phyloP scores from a whole-genome alignment of 2,888 invertebrate species.

The Anodontia alba region DNA sequence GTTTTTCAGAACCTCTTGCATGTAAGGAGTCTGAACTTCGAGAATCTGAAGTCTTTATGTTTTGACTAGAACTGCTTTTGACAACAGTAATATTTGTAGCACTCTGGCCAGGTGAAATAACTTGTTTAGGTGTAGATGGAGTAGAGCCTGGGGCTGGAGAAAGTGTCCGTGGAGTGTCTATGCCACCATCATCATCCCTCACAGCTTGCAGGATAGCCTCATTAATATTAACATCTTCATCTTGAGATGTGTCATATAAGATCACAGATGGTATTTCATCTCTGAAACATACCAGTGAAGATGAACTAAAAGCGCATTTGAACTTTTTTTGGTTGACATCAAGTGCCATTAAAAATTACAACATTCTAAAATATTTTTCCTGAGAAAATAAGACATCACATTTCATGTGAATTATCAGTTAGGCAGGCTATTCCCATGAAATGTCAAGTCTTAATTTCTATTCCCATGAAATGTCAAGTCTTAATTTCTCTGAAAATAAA shows the following conservation, averaged over 20 bases:
- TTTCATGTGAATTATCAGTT: too few relatives aligned
- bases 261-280: slow-evolving; percentile 70
- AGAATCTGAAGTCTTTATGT: neutral
- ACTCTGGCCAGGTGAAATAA: slow-evolving; percentile 21
- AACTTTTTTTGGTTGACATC: too few relatives aligned
- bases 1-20: slow-evolving; percentile 1
- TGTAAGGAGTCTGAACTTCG: slow-evolving; percentile 12
- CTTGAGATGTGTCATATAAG: slow-evolving; percentile 71
- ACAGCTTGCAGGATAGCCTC: slow-evolving; percentile 60
- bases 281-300: slow-evolving; percentile 59
- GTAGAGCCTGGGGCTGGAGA: slow-evolving; percentile 32
- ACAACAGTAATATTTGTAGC: neutral
- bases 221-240: slow-evolving; percentile 75
- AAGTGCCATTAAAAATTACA: too few relatives aligned
- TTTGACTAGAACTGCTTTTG: neutral
- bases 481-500: too few relatives aligned
- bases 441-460: too few relatives aligned
- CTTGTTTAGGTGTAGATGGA: slow-evolving; percentile 9
- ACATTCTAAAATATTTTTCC: too few relatives aligned
- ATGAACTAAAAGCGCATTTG: too few relatives aligned
- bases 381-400: too few relatives aligned
- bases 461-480: too few relatives aligned
- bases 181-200: slow-evolving; percentile 41
- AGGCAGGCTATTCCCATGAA: too few relatives aligned
- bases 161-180: slow-evolving; percentile 34